Base-by-base conservation (phyloP, 2,888 invertebrate genomes). In the Trissolcus japonicus region DNA sequence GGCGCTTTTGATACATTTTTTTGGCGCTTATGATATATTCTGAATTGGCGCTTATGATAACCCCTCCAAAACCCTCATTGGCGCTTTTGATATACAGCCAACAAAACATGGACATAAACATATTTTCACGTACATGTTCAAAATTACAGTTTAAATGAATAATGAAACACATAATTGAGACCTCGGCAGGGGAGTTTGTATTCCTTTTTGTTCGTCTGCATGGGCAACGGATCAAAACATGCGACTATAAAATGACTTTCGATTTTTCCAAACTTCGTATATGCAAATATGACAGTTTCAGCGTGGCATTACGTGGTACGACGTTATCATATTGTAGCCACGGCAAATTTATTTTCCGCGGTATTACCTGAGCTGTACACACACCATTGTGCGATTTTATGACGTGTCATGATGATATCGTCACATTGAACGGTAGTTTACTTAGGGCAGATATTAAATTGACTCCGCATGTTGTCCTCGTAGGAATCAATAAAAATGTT, bases 381-480 rank as follows among this genome's bases (percentile, higher is more conserved):
- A 71, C 50, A 48, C 65, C 57, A 76, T 76, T 74, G 74, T 74
- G 76, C 73, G 73, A 79, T 79, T 79, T 79, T 76, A 76, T 76
- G 79, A 79, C 73, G 79, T 73, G 76, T 79, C 79, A 79, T 60
- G 76, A 79, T 73, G 79, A 69, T 79, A 76, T 79, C 76, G 69
- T 79, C 76, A 69, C 73, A 76, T 76, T 76, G 76, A 76, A 79
- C 73, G 69, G 76, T 57, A 73, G 65, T 76, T 79, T 76, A 69
- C 73, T 63, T 72, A 62, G 61, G 68, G 59, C 65, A 62, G 74
- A 74, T 51, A 65, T 29, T 17, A 53, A 43, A 13, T 55, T 65
- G 48, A 60, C 63, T 61, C 41, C 54, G 17, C 40, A 35, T 41
- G 19, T 29, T 40, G 50, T 57, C 60, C 69, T 69, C 53, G 21